Conservation (phyloP, 2,888 invertebrate genomes). For the Eilema sororculum region DNA sequence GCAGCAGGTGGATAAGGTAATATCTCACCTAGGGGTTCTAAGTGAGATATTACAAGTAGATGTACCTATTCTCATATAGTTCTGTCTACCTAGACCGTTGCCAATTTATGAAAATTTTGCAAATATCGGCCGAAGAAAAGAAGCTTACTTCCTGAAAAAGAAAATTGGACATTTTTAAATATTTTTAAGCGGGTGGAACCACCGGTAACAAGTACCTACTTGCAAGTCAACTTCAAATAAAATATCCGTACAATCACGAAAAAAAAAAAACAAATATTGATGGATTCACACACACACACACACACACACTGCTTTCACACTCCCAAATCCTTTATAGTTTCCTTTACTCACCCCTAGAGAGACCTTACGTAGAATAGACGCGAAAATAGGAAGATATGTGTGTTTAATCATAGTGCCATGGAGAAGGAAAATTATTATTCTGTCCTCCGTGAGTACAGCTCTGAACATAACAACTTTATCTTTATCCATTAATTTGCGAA, state of each 20-base stretch:
- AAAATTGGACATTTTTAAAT: not conserved
- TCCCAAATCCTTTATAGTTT: not conserved
- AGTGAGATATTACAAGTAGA: too few species aligned
- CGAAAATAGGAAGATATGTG: not conserved
- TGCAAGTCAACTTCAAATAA: not conserved
- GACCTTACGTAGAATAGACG: not conserved
- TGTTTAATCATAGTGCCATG: not conserved
- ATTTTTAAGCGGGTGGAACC: not conserved
- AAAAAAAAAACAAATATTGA: not conserved
- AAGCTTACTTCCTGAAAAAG: not conserved
- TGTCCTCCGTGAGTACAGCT: too few species aligned
- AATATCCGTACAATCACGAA: not conserved
- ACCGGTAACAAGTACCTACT: too few species aligned
- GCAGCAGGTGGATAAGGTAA: too few species aligned
- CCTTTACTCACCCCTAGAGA: too few species aligned
- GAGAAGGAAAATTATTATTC: too few species aligned
- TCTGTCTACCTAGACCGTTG: not conserved
- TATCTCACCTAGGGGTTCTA: too few species aligned
- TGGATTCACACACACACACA: not conserved
- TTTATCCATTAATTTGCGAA: not conserved
- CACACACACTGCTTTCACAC: not conserved
- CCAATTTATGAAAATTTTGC: not conserved
- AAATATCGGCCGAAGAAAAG: not conserved
- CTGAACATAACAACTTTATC: not conserved
- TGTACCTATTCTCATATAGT: too few species aligned